phyloP scores from a whole-genome alignment of 1,140 invertebrate genomes.

The Drosophila arawakana region DNA sequence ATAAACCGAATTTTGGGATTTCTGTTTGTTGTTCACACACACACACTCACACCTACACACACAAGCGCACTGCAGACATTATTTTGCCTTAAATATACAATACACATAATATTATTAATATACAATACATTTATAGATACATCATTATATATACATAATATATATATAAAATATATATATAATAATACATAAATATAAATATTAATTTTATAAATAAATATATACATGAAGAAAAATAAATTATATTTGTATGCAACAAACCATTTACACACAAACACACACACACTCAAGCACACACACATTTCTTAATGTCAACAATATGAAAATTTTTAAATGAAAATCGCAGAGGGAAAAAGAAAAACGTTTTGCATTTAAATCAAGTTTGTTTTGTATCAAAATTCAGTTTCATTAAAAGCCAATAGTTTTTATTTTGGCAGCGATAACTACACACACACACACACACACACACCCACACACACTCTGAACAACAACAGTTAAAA shows the following conservation, averaged over 20 bases:
- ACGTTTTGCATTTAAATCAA: slow-evolving; percentile 37
- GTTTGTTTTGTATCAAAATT: slow-evolving; percentile 55
- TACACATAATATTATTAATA: slow-evolving; percentile 27
- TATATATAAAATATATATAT: slow-evolving; percentile 43
- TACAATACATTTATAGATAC: slow-evolving; percentile 22
- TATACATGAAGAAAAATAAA: slow-evolving; percentile 2
- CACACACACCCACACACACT: slow-evolving; percentile 6
- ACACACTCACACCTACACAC: slow-evolving; percentile 31
- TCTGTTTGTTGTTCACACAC: slow-evolving; percentile 44
- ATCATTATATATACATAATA: slow-evolving; percentile 40
- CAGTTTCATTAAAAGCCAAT: slow-evolving; percentile 17
- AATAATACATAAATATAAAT: slow-evolving; percentile 41
- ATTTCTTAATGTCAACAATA: slow-evolving; percentile 27
- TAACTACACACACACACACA: neutral
- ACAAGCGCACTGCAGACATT: slow-evolving; percentile 28
- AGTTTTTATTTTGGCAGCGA: slow-evolving; percentile 22
- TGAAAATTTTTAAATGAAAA: slow-evolving; percentile 25
- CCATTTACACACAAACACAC: neutral
- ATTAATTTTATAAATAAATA: slow-evolving; percentile 2
- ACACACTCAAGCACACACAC: neutral
- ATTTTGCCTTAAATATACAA: slow-evolving; percentile 40
- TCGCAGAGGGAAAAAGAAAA: slow-evolving; percentile 5
- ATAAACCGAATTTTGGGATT: slow-evolving; percentile 15
- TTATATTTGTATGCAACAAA: slow-evolving; percentile 17
- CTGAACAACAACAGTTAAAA: slow-evolving; percentile 23